Base-by-base conservation (phyloP, 1,140 invertebrate genomes). In the Drosophila ambigua region DNA sequence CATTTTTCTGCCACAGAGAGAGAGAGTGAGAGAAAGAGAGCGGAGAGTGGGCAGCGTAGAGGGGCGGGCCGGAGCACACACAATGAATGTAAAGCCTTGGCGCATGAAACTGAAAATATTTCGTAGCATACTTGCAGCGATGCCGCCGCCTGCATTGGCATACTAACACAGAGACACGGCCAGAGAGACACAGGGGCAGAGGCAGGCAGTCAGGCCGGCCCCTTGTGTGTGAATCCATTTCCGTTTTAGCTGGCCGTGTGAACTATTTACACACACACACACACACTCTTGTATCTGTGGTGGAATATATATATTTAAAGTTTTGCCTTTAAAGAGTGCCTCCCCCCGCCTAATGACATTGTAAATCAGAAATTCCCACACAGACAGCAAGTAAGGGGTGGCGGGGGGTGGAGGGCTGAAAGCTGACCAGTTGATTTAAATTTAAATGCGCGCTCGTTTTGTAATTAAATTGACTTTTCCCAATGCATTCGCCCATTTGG, bases 81-180 rank as follows among this genome's bases (percentile, higher is more conserved):
- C 82, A 85, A 87, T 82, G 67, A 85, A 87, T 82, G 82, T 87
- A 79, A 75, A 68, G 65, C 50, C 55, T 72, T 71, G 67, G 81
- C 69, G 78, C 82, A 87, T 88, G 83, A 88, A 88, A 88, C 83
- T 83, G 83, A 88, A 88, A 88, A 88, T 88, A 79, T 79, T 67
- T 65, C 69, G 79, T 79, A 79, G 83, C 83, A 88, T 83, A 88
- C 83, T 79, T 88, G 71, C 63, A 73, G 83, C 39, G 8, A 13
- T 8, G 35, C 31, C 11, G 35, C 35, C 35, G 79, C 74, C 41
- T 66, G 64, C 79, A 64, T 26, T 87, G 83, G 83, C 83, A 79
- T 28, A 87, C 83, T 87, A 76, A 88, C 82, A 78, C 74, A 67
- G 68, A 72, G 16, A 35, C 16, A 46, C 24, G 51, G 7, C 8